phyloP scores from a whole-genome alignment of 2,888 invertebrate species.

The Drosophila multiciliata region DNA sequence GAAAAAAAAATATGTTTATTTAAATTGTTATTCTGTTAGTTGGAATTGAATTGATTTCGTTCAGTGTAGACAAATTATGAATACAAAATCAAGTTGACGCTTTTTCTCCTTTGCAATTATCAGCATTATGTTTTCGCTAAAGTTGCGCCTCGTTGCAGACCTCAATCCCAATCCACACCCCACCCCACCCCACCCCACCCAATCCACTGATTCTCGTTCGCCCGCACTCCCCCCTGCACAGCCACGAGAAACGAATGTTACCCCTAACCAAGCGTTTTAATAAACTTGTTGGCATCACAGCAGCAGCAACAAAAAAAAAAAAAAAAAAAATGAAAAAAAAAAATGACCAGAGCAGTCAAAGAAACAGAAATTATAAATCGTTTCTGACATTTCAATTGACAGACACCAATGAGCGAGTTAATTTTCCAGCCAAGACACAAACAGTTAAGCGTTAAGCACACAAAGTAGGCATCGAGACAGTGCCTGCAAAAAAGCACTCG shows the following conservation, averaged over 20 bases:
- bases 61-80: slow-evolving; percentile 58
- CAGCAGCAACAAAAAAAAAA: slow-evolving; percentile 12
- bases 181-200: neutral
- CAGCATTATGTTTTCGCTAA: slow-evolving; percentile 76
- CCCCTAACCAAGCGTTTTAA: slow-evolving; percentile 59
- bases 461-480: slow-evolving; percentile 25
- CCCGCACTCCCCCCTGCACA: neutral
- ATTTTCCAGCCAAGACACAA: slow-evolving; percentile 66
- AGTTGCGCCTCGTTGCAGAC: slow-evolving; percentile 44
- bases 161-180: slow-evolving; percentile 1
- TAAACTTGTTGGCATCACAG: slow-evolving; percentile 73
- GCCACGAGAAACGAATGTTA: neutral
- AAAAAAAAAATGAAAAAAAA: slow-evolving; percentile 4
- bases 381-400: slow-evolving; percentile 82
- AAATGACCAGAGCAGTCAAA: slow-evolving; percentile 34
- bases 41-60: slow-evolving; percentile 6
- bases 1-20: neutral
- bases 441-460: slow-evolving; percentile 44
- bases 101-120: slow-evolving; percentile 72
- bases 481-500: slow-evolving; percentile 60
- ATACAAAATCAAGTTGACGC: slow-evolving; percentile 70
- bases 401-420: slow-evolving; percentile 82
- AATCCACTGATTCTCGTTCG: neutral
- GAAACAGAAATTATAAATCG: slow-evolving; percentile 80
- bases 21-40: neutral